These are phyloP conservation scores for Clitarchus hookeri DNA, from an alignment of 2,888 invertebrate species.

Conservation along the genomic window DNA sequence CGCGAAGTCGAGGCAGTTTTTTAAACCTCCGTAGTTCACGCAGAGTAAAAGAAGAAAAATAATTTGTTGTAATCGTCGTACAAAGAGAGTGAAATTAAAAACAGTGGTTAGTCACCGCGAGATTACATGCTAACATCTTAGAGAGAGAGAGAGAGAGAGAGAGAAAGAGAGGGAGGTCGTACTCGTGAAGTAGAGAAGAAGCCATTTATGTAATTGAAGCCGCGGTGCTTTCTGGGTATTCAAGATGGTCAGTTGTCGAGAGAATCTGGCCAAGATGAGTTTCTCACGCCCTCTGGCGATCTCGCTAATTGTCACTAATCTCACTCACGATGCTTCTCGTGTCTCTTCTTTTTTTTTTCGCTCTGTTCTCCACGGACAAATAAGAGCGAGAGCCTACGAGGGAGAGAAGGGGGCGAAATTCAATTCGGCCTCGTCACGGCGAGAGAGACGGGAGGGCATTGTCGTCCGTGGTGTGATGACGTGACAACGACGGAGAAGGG, in stretches of 20 bases:
- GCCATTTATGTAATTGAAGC: constrained; percentile 38
- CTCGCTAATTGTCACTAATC: constrained; percentile 31
- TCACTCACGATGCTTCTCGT: constrained; percentile 16
- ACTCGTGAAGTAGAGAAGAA: constrained; percentile 21
- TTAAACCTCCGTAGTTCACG: not conserved
- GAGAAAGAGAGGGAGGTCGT: not conserved
- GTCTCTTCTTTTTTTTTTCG: not conserved
- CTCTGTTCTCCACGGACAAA: not conserved
- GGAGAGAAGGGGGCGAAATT: not conserved
- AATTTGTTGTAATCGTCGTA: not conserved
- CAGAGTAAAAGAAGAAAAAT: not conserved
- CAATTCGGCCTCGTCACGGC: not conserved
- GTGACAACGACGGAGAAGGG: not conserved
- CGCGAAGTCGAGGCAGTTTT: not conserved
- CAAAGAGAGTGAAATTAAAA: constrained; percentile 2
- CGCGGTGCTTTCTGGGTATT: constrained; percentile 39
- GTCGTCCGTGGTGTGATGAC: not conserved
- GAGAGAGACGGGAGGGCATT: not conserved
- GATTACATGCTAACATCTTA: not conserved
- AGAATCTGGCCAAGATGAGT: constrained; percentile 44
- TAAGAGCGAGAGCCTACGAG: not conserved
- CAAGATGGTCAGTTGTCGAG: constrained; percentile 38
- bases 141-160: not conserved
- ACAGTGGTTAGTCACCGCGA: constrained; percentile 9
- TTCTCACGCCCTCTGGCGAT: constrained; percentile 48